phyloP scores from a whole-genome alignment of 1,140 invertebrate species.

The Drosophila guanche region DNA sequence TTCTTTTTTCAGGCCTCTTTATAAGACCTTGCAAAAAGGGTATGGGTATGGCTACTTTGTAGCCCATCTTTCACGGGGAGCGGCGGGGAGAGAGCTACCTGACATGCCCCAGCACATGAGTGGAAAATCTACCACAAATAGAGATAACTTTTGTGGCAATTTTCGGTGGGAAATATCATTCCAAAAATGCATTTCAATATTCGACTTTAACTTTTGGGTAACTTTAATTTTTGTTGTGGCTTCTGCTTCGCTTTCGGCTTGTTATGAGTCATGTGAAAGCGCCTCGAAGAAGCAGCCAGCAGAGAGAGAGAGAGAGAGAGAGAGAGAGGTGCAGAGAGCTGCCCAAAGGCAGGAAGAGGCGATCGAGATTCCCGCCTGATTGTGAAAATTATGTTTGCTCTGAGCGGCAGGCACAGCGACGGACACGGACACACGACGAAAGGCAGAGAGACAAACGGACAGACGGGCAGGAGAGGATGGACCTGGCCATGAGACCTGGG shows the following conservation, averaged over 20 bases:
- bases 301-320: slow-evolving; percentile 4
- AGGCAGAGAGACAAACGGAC: slow-evolving; percentile 1
- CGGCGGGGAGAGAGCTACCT: neutral
- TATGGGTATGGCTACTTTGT: slow-evolving; percentile 51
- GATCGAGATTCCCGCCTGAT: slow-evolving; percentile 65
- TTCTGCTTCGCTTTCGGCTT: slow-evolving; percentile 59
- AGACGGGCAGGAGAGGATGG: slow-evolving; percentile 9
- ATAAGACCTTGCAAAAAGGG: slow-evolving; percentile 29
- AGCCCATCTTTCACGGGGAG: slow-evolving; percentile 1
- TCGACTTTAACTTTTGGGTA: slow-evolving; percentile 11
- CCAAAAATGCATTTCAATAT: slow-evolving; percentile 15
- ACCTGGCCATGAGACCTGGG: slow-evolving; percentile 10
- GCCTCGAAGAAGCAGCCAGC: slow-evolving; percentile 41
- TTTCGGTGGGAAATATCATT: slow-evolving; percentile 1
- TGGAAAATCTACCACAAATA: neutral
- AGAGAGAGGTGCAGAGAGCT: slow-evolving; percentile 12
- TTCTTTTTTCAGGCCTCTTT: slow-evolving; percentile 55
- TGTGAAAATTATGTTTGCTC: slow-evolving; percentile 81
- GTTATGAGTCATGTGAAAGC: slow-evolving; percentile 81
- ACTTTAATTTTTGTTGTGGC: slow-evolving; percentile 22
- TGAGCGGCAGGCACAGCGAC: slow-evolving; percentile 43
- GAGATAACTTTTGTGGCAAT: neutral
- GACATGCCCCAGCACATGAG: neutral
- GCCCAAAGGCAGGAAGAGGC: slow-evolving; percentile 11
- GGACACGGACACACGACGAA: slow-evolving; percentile 50